Conservation (phyloP, 2,797 vertebrate genomes). For the Labroides dimidiatus region DNA sequence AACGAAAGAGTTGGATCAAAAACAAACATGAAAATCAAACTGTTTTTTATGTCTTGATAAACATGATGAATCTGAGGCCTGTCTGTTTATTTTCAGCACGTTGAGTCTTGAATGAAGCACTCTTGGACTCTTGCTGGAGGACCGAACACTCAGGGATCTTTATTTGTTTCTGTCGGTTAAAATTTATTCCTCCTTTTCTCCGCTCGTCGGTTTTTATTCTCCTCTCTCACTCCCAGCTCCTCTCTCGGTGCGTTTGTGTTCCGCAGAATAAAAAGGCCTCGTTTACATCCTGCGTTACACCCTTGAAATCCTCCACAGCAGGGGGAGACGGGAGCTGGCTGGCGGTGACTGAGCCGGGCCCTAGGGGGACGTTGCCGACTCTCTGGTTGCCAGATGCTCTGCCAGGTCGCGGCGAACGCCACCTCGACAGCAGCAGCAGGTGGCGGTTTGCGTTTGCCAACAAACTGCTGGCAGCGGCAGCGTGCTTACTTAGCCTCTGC, state of each 20-base stretch:
- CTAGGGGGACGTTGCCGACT: slow-evolving; percentile 44
- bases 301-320: slow-evolving; percentile 44
- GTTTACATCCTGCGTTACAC: slow-evolving; percentile 28
- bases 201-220: not conserved
- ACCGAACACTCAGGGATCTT: too few relatives aligned
- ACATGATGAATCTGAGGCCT: too few relatives aligned
- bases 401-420: slow-evolving; percentile 61
- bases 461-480: slow-evolving; percentile 69
- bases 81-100: not conserved
- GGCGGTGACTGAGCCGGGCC: slow-evolving; percentile 48
- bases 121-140: too few relatives aligned
- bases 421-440: slow-evolving; percentile 72
- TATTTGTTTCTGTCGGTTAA: not conserved
- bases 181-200: not conserved
- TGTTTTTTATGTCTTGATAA: too few relatives aligned
- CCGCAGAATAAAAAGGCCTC: not conserved
- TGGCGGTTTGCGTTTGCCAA: slow-evolving; percentile 69
- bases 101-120: not conserved
- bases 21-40: too few relatives aligned
- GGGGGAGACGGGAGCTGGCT: slow-evolving; percentile 44
- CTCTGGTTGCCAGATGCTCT: slow-evolving; percentile 65
- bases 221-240: not conserved
- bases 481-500: slow-evolving; percentile 72
- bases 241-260: not conserved
- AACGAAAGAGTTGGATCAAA: too few relatives aligned